Evolutionary conservation across 2,888 invertebrate species (phyloP), one percentile per base, ranked within the genome.

Genomic region (Andrena marginata): DNA sequence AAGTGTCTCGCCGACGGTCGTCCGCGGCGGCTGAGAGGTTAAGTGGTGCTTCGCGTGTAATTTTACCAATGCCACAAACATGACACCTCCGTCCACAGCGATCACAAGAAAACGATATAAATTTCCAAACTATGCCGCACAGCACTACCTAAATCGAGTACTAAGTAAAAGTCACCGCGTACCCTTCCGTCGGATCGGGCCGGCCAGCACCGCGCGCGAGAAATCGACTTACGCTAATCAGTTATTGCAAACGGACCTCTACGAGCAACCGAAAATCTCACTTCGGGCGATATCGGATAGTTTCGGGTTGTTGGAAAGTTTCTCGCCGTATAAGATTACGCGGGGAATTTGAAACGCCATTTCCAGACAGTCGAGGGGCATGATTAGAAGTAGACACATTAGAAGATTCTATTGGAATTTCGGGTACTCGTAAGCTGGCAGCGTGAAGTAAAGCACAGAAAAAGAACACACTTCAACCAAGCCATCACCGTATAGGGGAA

Each of bases 171-270:
- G 20, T 51, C 8, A 20, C 20, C 51, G 51, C 7, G 60, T 31
- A 23, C 20, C 62, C 16, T 51, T 49, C 78, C 78, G 80, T 78
- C 80, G 80, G 72, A 60, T 26, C 54, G 42, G 10, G n/a, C 48
- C 33, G 42, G n/a, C 6, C 48, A 74, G 71, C 74, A 60, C 68
- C 67, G 68, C 64, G 23, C 65, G 48, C 73, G n/a, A 31, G 31
- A 23, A 51, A 64, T 56, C 49, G 33, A 48, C 26, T 16, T 33
- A 13, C 2, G 54, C 29, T 10, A n/a, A 77, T 23, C 23, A 29
- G 33, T 16, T 20, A 20, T 8, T 5, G 51, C 51, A 51, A 51
- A 26, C 49, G 20, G 42, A 26, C 8, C 2, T 35, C 29, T 42
- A 33, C 10, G 54, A 29, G 33, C 49, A 10, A 59, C 35, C n/a